A percentile compares a stretch with the other conserved stretches of the same genome.
Evolutionary conservation across 2,113 vertebrate species (phyloP).

Genomic region (Rhodinocichla rosea): DNA sequence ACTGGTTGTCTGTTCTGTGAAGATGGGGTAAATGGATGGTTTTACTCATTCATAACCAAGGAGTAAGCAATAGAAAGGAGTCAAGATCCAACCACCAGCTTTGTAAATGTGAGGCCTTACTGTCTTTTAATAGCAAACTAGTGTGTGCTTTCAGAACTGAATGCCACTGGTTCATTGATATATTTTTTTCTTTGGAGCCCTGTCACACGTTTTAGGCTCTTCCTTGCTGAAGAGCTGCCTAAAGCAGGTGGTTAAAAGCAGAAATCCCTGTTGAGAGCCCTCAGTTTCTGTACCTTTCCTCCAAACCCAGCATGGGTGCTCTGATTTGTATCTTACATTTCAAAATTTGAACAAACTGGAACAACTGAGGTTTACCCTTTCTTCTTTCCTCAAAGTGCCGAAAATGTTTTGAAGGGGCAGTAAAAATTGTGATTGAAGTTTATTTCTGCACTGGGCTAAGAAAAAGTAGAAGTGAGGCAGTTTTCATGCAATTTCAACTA

Average conservation of each 20-base stretch:
- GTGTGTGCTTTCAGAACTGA: background rate
- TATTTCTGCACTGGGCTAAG: background rate
- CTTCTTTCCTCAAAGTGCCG: background rate
- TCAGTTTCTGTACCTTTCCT: background rate
- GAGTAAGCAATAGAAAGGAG: background rate
- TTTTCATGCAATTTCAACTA: background rate
- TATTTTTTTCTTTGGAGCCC: background rate
- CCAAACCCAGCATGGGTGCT: background rate
- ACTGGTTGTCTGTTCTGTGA: background rate
- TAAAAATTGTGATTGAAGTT: background rate
- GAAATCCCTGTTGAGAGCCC: background rate
- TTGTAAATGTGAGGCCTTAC: background rate
- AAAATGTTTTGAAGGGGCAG: background rate
- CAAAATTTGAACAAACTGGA: background rate
- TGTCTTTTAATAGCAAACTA: background rate
- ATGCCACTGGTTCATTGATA: background rate
- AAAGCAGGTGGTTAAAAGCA: background rate
- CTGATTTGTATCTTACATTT: background rate
- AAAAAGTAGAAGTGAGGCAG: background rate
- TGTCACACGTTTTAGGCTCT: background rate
- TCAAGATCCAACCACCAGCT: background rate
- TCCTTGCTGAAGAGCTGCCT: background rate
- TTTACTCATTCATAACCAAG: background rate
- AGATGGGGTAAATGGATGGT: background rate
- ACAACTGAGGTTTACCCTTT: background rate